Evolutionary conservation across 2,113 vertebrate species (phyloP).

Genomic region (Silurus meridionalis): DNA sequence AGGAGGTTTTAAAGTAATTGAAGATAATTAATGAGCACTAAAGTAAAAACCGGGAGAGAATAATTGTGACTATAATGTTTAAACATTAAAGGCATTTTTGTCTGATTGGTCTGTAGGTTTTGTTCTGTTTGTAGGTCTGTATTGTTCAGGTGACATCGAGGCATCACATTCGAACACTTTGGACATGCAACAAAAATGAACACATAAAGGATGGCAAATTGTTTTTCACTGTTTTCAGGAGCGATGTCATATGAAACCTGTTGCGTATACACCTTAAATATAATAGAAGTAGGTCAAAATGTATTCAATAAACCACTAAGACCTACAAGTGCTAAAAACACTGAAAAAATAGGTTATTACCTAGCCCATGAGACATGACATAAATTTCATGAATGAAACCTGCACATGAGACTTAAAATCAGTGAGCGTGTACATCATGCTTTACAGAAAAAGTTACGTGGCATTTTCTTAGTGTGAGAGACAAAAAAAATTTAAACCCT

Average conservation of each 20-base stretch:
- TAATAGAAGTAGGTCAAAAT: background rate
- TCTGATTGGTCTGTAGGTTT: background rate
- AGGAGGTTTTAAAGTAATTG: background rate
- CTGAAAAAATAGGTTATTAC: background rate
- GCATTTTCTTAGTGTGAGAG: background rate
- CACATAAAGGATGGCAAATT: background rate
- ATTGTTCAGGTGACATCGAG: background rate
- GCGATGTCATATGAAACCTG: background rate
- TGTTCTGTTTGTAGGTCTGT: background rate
- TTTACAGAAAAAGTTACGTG: background rate
- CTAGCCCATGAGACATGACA: background rate
- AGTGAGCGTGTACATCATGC: background rate
- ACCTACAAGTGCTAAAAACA: background rate
- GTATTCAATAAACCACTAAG: background rate
- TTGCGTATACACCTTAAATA: background rate
- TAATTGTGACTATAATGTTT: background rate
- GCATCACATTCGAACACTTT: background rate
- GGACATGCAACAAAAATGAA: background rate
- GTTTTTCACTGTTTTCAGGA: background rate
- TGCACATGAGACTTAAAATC: background rate
- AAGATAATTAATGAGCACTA: background rate
- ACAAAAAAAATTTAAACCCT: background rate
- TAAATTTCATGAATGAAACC: background rate
- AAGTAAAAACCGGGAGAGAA: background rate
- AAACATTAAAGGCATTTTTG: background rate